Evolutionary conservation across 2,113 vertebrate species (phyloP).

Genomic region (Romanogobio albipinnatus): DNA sequence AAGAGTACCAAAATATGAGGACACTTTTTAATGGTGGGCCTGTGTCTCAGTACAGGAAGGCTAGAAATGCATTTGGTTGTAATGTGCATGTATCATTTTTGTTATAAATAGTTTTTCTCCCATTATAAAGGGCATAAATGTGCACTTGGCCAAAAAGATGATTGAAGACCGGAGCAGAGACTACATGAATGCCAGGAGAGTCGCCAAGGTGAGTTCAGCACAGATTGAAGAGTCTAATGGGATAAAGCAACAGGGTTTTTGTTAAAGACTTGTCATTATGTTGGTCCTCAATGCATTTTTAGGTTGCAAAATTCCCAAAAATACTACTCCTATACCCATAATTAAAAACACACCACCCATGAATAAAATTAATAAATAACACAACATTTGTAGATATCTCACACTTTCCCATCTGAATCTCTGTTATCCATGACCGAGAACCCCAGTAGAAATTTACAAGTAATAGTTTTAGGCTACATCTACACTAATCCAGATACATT

Average conservation of each 20-base stretch:
- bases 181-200: slow-evolving; percentile 98
- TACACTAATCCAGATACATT: too few relatives aligned
- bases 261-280: neutral
- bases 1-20: too few relatives aligned
- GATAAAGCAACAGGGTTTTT: neutral
- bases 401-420: neutral
- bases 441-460: too few relatives aligned
- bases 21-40: too few relatives aligned
- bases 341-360: too few relatives aligned
- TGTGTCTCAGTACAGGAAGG: too few relatives aligned
- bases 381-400: neutral
- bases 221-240: neutral
- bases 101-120: slow-evolving; percentile 5
- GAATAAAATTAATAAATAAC: too few relatives aligned
- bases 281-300: too few relatives aligned
- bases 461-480: too few relatives aligned
- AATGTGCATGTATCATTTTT: neutral
- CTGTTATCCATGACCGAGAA: neutral
- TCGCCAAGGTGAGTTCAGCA: slow-evolving; percentile 87
- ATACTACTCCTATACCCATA: neutral
- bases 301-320: neutral
- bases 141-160: slow-evolving; percentile 99
- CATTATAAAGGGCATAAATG: slow-evolving; percentile 89
- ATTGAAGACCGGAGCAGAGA: slow-evolving; percentile 99
- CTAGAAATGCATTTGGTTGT: neutral